Conservation (phyloP, 2,797 vertebrate genomes). For the Liparis tanakae region DNA sequence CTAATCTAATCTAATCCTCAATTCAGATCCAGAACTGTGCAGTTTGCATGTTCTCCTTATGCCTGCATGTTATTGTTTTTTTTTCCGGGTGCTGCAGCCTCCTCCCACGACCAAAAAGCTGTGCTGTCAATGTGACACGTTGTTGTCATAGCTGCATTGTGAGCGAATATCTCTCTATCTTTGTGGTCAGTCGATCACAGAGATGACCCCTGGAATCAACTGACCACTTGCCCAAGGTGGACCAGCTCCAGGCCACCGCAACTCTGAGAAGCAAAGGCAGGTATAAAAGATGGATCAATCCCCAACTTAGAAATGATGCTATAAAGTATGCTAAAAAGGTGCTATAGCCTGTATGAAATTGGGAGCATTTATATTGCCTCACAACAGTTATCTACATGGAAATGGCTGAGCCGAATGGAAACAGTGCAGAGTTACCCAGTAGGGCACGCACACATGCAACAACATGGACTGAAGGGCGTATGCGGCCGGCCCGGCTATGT, state of each 20-base stretch:
- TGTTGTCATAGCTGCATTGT: neutral
- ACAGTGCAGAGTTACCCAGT: too few relatives aligned
- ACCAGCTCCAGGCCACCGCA: neutral
- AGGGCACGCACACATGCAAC: too few relatives aligned
- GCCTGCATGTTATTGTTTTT: neutral
- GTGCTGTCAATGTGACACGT: neutral
- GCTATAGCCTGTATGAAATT: neutral
- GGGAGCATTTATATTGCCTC: neutral
- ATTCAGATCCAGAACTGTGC: too few relatives aligned
- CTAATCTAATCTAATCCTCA: too few relatives aligned
- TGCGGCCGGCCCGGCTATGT: neutral
- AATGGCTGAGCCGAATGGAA: neutral
- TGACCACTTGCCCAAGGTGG: neutral
- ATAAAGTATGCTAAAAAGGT: neutral
- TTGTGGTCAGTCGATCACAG: neutral
- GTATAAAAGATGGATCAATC: neutral
- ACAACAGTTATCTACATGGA: neutral
- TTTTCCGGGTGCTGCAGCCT: neutral
- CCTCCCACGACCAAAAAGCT: constrained; percentile 1
- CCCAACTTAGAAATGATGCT: neutral
- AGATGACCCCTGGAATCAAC: too few relatives aligned
- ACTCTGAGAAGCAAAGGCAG: neutral
- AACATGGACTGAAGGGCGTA: too few relatives aligned
- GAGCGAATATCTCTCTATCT: neutral
- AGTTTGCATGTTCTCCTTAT: constrained; percentile 1